Conservation (phyloP, 2,888 invertebrate genomes). For the Pherbina coryleti region DNA sequence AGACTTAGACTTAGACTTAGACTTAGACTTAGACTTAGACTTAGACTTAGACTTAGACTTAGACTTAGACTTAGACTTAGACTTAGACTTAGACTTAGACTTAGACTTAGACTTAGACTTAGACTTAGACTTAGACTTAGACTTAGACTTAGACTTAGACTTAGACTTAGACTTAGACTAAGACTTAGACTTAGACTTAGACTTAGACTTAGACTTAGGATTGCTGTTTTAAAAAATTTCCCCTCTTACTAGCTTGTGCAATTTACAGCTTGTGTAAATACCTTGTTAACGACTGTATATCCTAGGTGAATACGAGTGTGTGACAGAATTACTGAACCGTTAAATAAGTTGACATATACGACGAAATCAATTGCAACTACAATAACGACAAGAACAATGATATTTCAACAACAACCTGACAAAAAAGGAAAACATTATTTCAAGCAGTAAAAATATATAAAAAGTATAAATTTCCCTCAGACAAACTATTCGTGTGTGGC, state of each 20-base stretch:
- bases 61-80: too few species aligned
- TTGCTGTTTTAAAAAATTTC: not conserved
- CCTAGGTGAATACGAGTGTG: not conserved
- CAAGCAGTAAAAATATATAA: not conserved
- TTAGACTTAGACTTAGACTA: too few species aligned
- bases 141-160: too few species aligned
- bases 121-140: too few species aligned
- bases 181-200: too few species aligned
- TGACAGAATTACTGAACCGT: constrained; percentile 14
- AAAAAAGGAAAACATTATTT: not conserved
- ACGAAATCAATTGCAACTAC: constrained; percentile 7
- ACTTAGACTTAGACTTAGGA: too few species aligned
- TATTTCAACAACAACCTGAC: not conserved
- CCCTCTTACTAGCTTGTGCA: not conserved
- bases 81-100: too few species aligned
- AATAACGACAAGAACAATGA: not conserved
- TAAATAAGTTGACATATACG: constrained; percentile 13
- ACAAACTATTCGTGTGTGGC: not conserved
- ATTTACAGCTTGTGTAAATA: not conserved
- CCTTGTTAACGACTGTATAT: not conserved
- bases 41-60: too few species aligned
- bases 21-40: too few species aligned
- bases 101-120: too few species aligned
- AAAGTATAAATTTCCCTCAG: not conserved
- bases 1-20: too few species aligned